Evolutionary conservation across 2,797 vertebrate genomes (phyloP), one percentile per base, ranked within the genome.

Genomic region (Syngnathus rostellatus): DNA sequence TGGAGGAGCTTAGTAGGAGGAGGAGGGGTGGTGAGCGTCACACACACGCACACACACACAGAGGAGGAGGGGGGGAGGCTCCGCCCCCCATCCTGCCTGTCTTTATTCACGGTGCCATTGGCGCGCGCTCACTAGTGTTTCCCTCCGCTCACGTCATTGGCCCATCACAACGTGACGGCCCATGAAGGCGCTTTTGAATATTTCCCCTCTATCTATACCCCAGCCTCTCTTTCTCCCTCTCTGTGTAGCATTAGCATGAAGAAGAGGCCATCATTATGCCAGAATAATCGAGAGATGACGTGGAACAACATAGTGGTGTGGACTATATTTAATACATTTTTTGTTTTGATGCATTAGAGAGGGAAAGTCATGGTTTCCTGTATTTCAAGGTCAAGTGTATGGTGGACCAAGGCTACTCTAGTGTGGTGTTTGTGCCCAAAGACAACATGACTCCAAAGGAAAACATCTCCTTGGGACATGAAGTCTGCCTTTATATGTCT

Each of bases 1-100:
- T 3, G 46, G 73, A 67, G 73, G 83, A 76, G 85, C 81, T 72
- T 72, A 68, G 76, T 70, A 76, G 67, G 87, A 88, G 90, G 87
- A 88, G 90, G 89, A 86, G 90, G 90, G 86, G 81, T 87, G 89
- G 81, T 87, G 89, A 91, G 90, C 85, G 88, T 86, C 70, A 60
- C 89, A 66, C 74, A 71, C 69, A 70, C 65, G 67, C 68, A 46
- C 48, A 23, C 31, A 50, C 68, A 46, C 48, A 19, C 16, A 41
- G 50, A 41, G 50, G 59, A 79, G 78, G 72, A 50, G 63, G 46
- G 12, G 64, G 72, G 87, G 72, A 68, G 10, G 54, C 92, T 88
- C 92, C 92, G 89, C 93, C 92, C 86, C 86, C 83, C 74, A 76
- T 72, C 81, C 65, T 21, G 17, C 37, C 77, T 81, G 80, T 78